Evolutionary conservation across 2,113 vertebrate species (phyloP).

Genomic region (Cyrtonyx montezumae): DNA sequence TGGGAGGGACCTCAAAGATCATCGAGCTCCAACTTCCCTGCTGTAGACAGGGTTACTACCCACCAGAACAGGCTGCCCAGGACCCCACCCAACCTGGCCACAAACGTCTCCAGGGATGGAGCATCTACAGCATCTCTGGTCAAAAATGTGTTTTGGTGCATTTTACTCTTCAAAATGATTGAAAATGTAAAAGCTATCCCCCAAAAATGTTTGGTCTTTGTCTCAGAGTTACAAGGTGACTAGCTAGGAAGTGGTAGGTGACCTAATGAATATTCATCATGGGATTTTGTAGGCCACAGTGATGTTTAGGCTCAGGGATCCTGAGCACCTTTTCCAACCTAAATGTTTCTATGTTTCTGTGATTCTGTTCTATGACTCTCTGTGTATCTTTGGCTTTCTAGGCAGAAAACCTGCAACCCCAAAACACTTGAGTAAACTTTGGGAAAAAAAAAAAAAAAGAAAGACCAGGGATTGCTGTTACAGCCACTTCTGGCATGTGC

Average conservation of each 20-base stretch:
- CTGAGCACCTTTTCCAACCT: background rate
- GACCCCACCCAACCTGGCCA: too few species aligned
- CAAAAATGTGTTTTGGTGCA: background rate
- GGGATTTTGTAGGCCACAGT: background rate
- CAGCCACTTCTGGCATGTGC: background rate
- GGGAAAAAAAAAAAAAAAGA: background rate
- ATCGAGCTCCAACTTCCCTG: too few species aligned
- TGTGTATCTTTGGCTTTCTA: background rate
- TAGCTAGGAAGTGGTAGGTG: accelerated
- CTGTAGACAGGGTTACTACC: too few species aligned
- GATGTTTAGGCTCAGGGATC: background rate
- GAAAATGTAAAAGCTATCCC: background rate
- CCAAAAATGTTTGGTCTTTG: background rate
- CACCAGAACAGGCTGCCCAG: too few species aligned
- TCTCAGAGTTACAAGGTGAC: background rate
- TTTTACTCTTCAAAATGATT: background rate
- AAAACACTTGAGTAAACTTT: background rate
- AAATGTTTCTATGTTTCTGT: background rate
- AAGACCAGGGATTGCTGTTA: background rate
- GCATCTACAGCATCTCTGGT: too few species aligned
- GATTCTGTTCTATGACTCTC: background rate
- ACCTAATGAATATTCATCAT: too few species aligned
- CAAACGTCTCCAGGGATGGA: too few species aligned
- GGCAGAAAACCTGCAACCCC: background rate
- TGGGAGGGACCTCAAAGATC: too few species aligned